Evolutionary conservation across 2,797 vertebrate species (phyloP).

Genomic region (Falco rusticolus): DNA sequence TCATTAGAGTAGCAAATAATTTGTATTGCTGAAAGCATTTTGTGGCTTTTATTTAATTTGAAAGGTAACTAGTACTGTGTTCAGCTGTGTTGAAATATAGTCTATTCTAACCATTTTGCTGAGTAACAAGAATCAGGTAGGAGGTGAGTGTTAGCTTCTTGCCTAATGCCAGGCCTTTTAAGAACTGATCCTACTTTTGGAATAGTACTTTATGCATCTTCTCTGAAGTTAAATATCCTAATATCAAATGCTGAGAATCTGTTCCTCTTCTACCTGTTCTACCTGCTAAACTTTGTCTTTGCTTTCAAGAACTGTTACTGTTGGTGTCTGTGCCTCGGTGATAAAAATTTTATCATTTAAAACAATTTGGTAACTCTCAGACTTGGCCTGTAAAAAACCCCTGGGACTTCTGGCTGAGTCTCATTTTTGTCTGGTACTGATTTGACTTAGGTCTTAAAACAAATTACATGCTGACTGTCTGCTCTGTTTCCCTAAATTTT

Average conservation of each 20-base stretch:
- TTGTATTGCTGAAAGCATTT: background rate
- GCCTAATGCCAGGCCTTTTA: background rate
- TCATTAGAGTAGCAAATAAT: background rate
- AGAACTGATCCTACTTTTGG: background rate
- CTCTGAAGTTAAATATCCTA: background rate
- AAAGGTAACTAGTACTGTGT: background rate
- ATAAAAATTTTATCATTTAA: background rate
- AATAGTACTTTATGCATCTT: background rate
- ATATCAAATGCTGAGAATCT: background rate
- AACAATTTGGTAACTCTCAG: background rate
- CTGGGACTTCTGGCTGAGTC: constrained; percentile 12
- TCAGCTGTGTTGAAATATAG: background rate
- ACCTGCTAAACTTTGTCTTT: constrained; percentile 62
- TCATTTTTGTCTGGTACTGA: constrained; percentile 13
- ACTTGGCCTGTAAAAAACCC: background rate
- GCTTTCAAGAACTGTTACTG: constrained; percentile 57
- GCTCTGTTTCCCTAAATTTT: constrained; percentile 45
- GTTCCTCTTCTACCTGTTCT: constrained; percentile 36
- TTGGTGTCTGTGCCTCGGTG: constrained; percentile 40
- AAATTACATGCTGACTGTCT: constrained; percentile 33
- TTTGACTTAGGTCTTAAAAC: background rate
- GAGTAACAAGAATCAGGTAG: background rate
- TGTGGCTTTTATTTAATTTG: background rate
- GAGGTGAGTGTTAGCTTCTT: background rate
- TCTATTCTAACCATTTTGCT: background rate